Evolutionary conservation across 2,113 vertebrate genomes (phyloP).

Genomic region (Lucifuga dentata): DNA sequence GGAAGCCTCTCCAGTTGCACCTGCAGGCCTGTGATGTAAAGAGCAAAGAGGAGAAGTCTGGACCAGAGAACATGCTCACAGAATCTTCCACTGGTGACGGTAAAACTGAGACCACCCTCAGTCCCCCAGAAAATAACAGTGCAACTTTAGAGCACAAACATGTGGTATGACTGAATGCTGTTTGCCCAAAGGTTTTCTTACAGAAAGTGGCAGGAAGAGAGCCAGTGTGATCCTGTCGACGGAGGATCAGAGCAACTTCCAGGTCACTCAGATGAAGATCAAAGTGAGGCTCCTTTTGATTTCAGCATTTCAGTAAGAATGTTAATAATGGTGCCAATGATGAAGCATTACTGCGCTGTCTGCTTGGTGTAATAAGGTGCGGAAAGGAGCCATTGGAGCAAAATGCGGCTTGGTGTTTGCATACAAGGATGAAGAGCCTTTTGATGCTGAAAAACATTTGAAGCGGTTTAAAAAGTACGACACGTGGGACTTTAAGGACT

Average conservation of each 20-base stretch:
- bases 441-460: constrained; percentile 95
- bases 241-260: constrained; percentile 91
- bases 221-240: constrained; percentile 95
- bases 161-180: background rate
- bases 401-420: constrained; percentile 95
- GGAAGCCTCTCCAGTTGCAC: constrained; percentile 90
- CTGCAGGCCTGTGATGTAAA: constrained; percentile 97
- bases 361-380: constrained; percentile 82
- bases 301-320: background rate
- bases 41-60: constrained; percentile 96
- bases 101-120: constrained; percentile 60
- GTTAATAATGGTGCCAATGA: background rate
- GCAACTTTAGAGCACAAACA: background rate
- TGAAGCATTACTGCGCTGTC: background rate
- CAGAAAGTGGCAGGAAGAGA: constrained; percentile 92
- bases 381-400: constrained; percentile 95
- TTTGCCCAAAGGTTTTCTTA: constrained; percentile 89
- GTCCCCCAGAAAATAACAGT: background rate
- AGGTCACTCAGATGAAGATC: constrained; percentile 95
- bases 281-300: constrained; percentile 83
- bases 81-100: constrained; percentile 93
- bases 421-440: constrained; percentile 86
- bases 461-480: constrained; percentile 91
- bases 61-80: constrained; percentile 93
- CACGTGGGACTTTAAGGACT: constrained; percentile 90